Evolutionary conservation across 2,888 invertebrate species (phyloP), one percentile per base, ranked within the genome.

Genomic region (Acronicta psi): DNA sequence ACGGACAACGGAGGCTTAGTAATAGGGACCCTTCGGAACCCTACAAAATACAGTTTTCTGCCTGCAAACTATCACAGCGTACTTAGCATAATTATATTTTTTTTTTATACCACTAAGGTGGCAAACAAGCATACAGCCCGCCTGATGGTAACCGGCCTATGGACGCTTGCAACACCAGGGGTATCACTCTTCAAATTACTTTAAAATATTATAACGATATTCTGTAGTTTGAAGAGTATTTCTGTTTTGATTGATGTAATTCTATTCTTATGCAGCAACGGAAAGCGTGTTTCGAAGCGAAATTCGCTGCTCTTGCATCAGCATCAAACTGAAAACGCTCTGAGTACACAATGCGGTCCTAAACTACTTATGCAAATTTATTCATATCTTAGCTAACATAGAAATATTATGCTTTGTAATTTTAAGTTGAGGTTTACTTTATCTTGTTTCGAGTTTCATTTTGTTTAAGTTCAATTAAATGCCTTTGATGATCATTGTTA

Each of bases 391-490:
- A 55, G 31, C 16, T 8, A 67, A 67, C 53, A 67, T 52, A 46
- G 45, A 54, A 60, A 56, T 60, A 69, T 69, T 73, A 43, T 45
- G 73, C 51, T 70, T 67, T 55, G 58, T 60, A 60, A 73, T 63
- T 69, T 69, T 50, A 66, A 66, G 66, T 69, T 66, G 3, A 55
- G 50, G 49, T 61, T 72, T 65, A 52, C 49, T 51, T 61, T 40
- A 45, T 49, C 55, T 50, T 59, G 46, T 56, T 61, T 25, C 29
- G 49, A 59, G 50, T 73, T 69, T 45, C 36, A 52, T 58, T 53
- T 31, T 14, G 44, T 56, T 52, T 20, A 62, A 66, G 40, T 61
- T 52, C 47, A 29, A 65, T 38, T 51, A 50, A 67, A 46, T 50
- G 46, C 62, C 51, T 68, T 51, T 18, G 51, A 31, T 50, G 41